Evolutionary conservation across 1,140 invertebrate genomes (phyloP), one percentile per base, ranked within the genome.

Genomic region (Brachionus paranguensis): DNA sequence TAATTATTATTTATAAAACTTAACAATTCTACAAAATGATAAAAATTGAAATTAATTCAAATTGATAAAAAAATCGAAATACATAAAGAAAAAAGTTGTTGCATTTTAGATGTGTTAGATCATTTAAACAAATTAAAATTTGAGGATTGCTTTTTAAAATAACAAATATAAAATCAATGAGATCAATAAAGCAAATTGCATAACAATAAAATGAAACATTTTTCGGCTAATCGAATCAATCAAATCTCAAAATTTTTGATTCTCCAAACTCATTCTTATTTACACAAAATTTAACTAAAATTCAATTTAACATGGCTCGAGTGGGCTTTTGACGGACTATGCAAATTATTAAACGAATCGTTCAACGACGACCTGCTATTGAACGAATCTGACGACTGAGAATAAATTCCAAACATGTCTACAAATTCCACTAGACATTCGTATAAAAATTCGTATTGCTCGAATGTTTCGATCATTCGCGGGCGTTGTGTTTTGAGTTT

Each of bases 381-480:
- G 27, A 76, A 76, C 1, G 72, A 76, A n/a, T 76, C 45, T n/a
- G 72, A 27, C 0, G 72, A 76, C 27, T 76, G 72, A 53, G 43
- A 47, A 53, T 76, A 76, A 27, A 76, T 76, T 29, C 72, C 72
- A 53, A 76, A 76, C 72, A 76, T 76, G 47, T 76, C 72, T 0
- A 76, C 72, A 76, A 76, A 81, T 41, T 81, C 53, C 17, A 81
- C 37, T 14, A 81, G 20, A 64, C 78, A 81, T 24, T 81, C 50
- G 78, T 81, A 81, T 20, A 81, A 81, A 81, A 64, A 81, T 33
- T 81, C 78, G 53, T 81, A 81, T 47, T 81, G 78, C 45, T 81
- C 78, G 93, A 98, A 96, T 85, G 96, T 98, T 91, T 99, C 97
- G 84, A 99, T 97, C 96, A 99, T 99, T 84, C 95, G 96, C 79